Evolutionary conservation across 2,888 invertebrate species (phyloP).

Genomic region (Zonitis immaculata): DNA sequence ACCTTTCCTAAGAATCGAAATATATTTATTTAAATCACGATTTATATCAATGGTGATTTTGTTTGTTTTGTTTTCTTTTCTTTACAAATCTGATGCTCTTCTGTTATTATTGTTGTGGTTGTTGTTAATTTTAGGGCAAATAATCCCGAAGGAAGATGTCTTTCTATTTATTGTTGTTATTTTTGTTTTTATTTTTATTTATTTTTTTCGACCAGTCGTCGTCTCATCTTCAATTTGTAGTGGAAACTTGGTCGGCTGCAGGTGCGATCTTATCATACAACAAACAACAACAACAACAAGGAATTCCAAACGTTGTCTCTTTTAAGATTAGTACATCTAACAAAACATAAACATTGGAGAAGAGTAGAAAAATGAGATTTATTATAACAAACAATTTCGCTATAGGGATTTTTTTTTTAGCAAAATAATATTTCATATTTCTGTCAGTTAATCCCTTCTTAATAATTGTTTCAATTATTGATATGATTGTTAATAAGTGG

Average conservation of each 20-base stretch:
- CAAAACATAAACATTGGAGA: slow-evolving; percentile 35
- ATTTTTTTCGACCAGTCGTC: neutral
- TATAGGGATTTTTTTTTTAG: no score
- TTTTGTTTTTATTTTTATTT: no score
- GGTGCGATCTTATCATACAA: slow-evolving; percentile 35
- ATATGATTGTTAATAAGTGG: no score
- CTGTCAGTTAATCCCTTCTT: no score
- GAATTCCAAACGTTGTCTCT: slow-evolving; percentile 35
- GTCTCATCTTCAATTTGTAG: neutral
- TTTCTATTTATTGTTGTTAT: neutral
- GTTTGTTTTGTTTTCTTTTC: no score
- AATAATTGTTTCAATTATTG: no score
- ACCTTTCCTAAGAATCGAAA: slow-evolving; percentile 3
- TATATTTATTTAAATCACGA: slow-evolving; percentile 2
- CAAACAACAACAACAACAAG: slow-evolving; percentile 22
- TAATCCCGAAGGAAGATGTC: no score
- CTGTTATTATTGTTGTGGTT: neutral
- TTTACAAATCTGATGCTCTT: no score
- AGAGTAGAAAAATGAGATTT: neutral
- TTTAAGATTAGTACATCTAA: slow-evolving; percentile 34
- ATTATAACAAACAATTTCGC: no score
- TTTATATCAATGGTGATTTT: neutral
- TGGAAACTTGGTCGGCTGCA: slow-evolving; percentile 18
- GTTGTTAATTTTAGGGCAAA: no score
- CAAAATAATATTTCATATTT: no score